Percentiles rank a stretch among this genome's conserved stretches.
These are phyloP conservation scores for Scyliorhinus canicula DNA, from an alignment of 2,797 vertebrate genomes.

Conservation along the genomic window DNA sequence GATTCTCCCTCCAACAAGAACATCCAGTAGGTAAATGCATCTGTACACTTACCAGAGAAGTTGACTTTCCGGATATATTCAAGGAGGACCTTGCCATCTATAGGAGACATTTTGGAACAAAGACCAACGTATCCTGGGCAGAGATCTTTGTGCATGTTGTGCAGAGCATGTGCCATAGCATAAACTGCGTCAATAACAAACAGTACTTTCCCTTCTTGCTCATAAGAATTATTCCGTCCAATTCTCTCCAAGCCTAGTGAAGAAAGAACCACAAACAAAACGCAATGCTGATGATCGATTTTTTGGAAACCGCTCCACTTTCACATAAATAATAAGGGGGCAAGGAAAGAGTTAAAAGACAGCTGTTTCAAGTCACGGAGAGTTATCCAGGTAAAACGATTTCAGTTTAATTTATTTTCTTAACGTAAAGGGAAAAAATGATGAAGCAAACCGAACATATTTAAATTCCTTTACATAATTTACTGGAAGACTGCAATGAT, in stretches of 20 bases:
- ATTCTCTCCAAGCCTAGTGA: slow-evolving; percentile 80
- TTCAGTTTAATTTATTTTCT: background rate
- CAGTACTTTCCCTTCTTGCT: slow-evolving; percentile 92
- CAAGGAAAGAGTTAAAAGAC: background rate
- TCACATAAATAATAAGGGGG: background rate
- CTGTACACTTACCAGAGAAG: slow-evolving; percentile 73
- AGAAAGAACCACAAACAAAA: slow-evolving; percentile 39
- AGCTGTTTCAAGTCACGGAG: background rate
- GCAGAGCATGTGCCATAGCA: slow-evolving; percentile 86
- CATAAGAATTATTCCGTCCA: slow-evolving; percentile 80
- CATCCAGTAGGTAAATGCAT: background rate
- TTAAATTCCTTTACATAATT: background rate
- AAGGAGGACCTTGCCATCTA: slow-evolving; percentile 80
- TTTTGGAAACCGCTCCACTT: too few relatives aligned
- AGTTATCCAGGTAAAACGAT: background rate
- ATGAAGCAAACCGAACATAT: background rate
- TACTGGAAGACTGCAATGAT: background rate
- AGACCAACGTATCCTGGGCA: slow-evolving; percentile 81
- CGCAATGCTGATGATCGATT: background rate
- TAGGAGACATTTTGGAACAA: slow-evolving; percentile 78
- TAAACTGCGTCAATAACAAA: slow-evolving; percentile 90
- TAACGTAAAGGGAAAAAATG: background rate
- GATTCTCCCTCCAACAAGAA: background rate
- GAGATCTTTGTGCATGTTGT: slow-evolving; percentile 84
- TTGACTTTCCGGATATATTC: slow-evolving; percentile 88